These are phyloP conservation scores for Cydia amplana DNA, from an alignment of 1,140 invertebrate species.

Conservation along the genomic window DNA sequence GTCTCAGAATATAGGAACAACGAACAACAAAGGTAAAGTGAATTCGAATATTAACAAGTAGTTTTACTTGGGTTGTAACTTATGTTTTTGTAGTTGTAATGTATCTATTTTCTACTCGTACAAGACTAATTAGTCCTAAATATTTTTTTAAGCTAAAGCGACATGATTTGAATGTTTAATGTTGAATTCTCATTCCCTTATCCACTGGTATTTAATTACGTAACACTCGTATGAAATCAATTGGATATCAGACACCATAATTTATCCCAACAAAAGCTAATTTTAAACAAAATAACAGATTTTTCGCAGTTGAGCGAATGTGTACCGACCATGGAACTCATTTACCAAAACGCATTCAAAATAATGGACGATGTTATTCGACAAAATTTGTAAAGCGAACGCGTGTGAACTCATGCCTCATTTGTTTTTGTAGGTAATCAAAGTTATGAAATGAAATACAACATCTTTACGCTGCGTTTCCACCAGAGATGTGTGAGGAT, in stretches of 20 bases:
- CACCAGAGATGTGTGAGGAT: too few species aligned
- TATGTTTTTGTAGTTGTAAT: too few species aligned
- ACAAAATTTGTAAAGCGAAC: neutral
- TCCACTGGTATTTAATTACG: neutral
- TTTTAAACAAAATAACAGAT: neutral
- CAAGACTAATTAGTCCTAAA: too few species aligned
- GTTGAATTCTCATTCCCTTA: neutral
- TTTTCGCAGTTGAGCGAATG: conserved; percentile 22
- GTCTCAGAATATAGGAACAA: too few species aligned
- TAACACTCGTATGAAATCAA: neutral
- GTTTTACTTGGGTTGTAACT: too few species aligned
- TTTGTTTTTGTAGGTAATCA: neutral
- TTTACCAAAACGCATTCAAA: neutral
- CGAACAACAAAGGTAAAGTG: too few species aligned
- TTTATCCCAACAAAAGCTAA: neutral
- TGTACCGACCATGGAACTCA: conserved; percentile 5
- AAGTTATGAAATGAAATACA: neutral
- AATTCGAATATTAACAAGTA: too few species aligned
- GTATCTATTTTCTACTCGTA: too few species aligned
- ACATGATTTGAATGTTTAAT: too few species aligned
- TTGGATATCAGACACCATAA: neutral
- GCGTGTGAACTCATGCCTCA: neutral
- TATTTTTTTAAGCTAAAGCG: too few species aligned
- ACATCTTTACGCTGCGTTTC: too few species aligned
- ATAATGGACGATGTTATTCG: neutral